Conservation (phyloP, 2,113 vertebrate species). For the Odocoileus virginianus region DNA sequence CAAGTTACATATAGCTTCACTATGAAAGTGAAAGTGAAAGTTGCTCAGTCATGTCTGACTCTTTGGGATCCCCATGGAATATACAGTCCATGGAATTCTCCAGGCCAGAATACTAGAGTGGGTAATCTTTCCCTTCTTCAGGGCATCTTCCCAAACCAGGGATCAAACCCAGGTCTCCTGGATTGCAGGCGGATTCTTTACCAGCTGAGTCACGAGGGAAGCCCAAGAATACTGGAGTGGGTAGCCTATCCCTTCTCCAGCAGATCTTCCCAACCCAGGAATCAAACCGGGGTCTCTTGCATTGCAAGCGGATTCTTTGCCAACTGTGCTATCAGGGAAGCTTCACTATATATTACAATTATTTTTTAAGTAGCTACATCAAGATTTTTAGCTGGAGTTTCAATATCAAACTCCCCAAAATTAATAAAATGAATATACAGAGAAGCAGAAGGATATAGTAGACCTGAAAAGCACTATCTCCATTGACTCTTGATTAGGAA, state of each 20-base stretch:
- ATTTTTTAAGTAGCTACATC: not conserved
- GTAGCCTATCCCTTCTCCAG: not conserved
- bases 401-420: not conserved
- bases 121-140: not conserved
- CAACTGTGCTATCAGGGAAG: not conserved
- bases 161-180: not conserved
- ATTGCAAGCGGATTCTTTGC: not conserved
- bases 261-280: not conserved
- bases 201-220: not conserved
- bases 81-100: not conserved
- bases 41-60: no score
- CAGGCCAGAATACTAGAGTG: not conserved
- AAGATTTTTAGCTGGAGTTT: not conserved
- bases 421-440: not conserved
- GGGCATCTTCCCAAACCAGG: not conserved
- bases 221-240: not conserved
- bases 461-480: not conserved
- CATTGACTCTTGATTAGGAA: constrained; percentile 35
- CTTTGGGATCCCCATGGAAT: no score
- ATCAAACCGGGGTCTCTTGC: not conserved
- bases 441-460: not conserved
- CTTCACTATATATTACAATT: not conserved
- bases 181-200: not conserved
- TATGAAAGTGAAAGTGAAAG: no score
- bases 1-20: no score